phyloP scores from a whole-genome alignment of 2,113 vertebrate genomes.

The Seriola dumerili region DNA sequence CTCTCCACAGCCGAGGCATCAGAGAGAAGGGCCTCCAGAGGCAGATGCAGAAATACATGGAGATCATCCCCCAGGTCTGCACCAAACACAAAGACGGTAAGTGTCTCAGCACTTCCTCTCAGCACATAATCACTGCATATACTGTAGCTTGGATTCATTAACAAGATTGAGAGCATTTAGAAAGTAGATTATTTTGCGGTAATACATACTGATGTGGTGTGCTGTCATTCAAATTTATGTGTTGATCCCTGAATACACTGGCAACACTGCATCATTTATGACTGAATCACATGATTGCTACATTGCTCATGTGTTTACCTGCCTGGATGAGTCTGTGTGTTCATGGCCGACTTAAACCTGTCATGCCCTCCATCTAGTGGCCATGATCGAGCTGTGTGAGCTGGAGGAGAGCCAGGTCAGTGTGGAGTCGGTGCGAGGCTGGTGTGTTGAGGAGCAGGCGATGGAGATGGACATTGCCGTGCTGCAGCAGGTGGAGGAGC shows the following conservation, averaged over 20 bases:
- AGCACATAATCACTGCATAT: neutral
- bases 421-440: slow-evolving; percentile 93
- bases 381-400: slow-evolving; percentile 93
- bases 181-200: neutral
- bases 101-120: slow-evolving; percentile 36
- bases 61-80: slow-evolving; percentile 96
- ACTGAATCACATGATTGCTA: neutral
- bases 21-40: slow-evolving; percentile 96
- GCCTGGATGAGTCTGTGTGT: neutral
- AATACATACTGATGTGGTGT: neutral
- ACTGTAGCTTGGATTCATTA: neutral
- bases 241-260: slow-evolving; percentile 30
- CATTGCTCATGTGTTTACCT: slow-evolving; percentile 7
- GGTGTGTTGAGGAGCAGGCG: slow-evolving; percentile 98
- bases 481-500: slow-evolving; percentile 97
- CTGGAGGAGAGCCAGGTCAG: slow-evolving; percentile 96
- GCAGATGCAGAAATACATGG: slow-evolving; percentile 97
- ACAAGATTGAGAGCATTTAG: neutral
- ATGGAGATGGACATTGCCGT: slow-evolving; percentile 96
- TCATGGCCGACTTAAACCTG: slow-evolving; percentile 11
- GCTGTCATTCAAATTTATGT: slow-evolving; percentile 13
- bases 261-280: slow-evolving; percentile 19
- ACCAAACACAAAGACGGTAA: slow-evolving; percentile 94
- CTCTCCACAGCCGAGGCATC: slow-evolving; percentile 94
- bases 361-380: slow-evolving; percentile 80